Base-by-base conservation (phyloP, 1,140 invertebrate species). In the Galleria mellonella region DNA sequence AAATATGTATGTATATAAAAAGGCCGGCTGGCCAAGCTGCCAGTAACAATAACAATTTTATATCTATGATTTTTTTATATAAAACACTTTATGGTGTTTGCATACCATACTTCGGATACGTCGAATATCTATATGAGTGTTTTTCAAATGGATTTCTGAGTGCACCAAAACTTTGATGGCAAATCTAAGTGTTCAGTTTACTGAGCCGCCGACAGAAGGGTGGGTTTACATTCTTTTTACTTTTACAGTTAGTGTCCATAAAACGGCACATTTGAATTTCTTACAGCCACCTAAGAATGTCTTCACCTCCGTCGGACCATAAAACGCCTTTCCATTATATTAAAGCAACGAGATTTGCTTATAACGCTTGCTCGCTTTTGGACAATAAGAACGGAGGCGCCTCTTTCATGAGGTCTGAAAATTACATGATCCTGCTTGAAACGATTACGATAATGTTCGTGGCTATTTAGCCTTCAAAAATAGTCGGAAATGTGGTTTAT, bases 111-210 rank as follows among this genome's bases (percentile, higher is more conserved):
- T 23, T 23, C 2, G 2, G 6, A 23, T 23, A 6, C 17, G 17
- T 23, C 17, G 17, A 23, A 23, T 23, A 23, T 23, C n/a, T n/a
- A 23, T 23, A 76, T 63, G 67, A 61, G 66, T 76, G 81, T 79
- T 82, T 84, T 83, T 84, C 71, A 81, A 86, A 87, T 86, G 83
- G 86, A 86, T 86, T 86, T 85, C 86, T 86, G 83, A 86, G 83
- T 84, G 71, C 83, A 62, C 57, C 48, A 71, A 37, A 75, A 82
- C 69, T 84, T 87, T 87, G 78, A 86, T 86, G 68, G 47, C 59
- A 67, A 79, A 86, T 83, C 83, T 77, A 85, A 85, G 71, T 70
- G 72, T 74, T 71, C 62, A 69, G 65, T 83, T 76, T 75, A 83
- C 60, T 63, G 62, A 62, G 52, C 55, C 62, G 42, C 62, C 43